Conservation (phyloP, 1,140 invertebrate species). For the Lordiphosa mommai region DNA sequence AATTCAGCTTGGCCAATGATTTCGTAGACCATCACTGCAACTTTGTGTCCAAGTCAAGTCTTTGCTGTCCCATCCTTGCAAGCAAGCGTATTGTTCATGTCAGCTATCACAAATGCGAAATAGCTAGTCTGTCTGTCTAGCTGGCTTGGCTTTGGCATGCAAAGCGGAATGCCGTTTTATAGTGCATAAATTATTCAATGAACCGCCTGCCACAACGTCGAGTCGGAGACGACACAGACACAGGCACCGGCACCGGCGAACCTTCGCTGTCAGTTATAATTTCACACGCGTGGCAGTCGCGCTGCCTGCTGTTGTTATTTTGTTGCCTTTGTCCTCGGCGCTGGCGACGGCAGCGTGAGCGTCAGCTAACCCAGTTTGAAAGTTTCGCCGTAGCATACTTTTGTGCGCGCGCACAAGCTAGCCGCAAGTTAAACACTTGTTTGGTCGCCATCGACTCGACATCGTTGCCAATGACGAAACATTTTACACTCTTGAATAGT, state of each 20-base stretch:
- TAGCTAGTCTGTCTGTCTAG: neutral
- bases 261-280: slow-evolving; percentile 69
- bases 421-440: slow-evolving; percentile 36
- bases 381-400: slow-evolving; percentile 32
- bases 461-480: slow-evolving; percentile 35
- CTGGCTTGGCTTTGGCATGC: neutral
- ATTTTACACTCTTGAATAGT: slow-evolving; percentile 50
- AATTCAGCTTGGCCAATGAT: no score
- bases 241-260: slow-evolving; percentile 8
- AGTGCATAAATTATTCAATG: slow-evolving; percentile 74
- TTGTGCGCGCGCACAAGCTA: slow-evolving; percentile 25
- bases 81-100: neutral
- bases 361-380: slow-evolving; percentile 53
- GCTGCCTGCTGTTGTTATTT: slow-evolving; percentile 15
- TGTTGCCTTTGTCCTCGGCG: slow-evolving; percentile 7
- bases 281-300: slow-evolving; percentile 46
- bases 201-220: slow-evolving; percentile 50
- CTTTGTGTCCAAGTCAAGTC: no score
- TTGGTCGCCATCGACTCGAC: slow-evolving; percentile 27
- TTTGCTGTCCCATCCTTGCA: no score
- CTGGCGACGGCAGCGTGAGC: slow-evolving; percentile 14
- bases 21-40: no score
- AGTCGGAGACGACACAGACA: slow-evolving; percentile 44
- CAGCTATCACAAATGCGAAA: slow-evolving; percentile 7
- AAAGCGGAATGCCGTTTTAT: slow-evolving; percentile 39